Percentiles rank a stretch among this genome's conserved stretches.
Conservation (phyloP, 2,797 vertebrate species). For the Alectoris magna region DNA sequence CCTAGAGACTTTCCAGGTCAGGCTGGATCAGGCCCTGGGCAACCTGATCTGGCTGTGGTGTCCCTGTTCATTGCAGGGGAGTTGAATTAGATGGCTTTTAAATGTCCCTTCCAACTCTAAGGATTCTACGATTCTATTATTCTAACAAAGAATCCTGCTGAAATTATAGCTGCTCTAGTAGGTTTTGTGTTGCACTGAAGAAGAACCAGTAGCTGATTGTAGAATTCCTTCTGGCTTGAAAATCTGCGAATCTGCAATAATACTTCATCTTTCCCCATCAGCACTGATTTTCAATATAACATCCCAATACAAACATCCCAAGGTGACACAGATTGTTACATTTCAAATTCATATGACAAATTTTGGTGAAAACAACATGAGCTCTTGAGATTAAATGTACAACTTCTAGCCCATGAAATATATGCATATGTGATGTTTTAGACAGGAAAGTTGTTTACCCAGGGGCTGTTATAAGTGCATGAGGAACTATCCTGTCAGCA, state of each 20-base stretch:
- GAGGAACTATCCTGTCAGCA: conserved; percentile 34
- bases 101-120: no score
- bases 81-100: no score
- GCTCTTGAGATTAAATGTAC: background rate
- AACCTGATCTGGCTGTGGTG: no score
- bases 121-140: no score
- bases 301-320: conserved; percentile 18
- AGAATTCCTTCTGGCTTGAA: conserved; percentile 10
- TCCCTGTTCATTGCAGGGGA: no score
- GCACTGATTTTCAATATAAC: conserved; percentile 13
- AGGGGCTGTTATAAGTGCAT: conserved; percentile 29
- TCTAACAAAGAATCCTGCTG: background rate
- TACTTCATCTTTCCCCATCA: conserved; percentile 9
- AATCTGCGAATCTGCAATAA: background rate
- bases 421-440: conserved; percentile 54
- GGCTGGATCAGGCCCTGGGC: no score
- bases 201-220: background rate
- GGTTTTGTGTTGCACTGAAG: background rate
- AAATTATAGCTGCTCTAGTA: background rate
- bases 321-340: conserved; percentile 37
- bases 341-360: conserved; percentile 63
- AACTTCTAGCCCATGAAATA: conserved; percentile 43
- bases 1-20: no score
- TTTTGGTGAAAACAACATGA: conserved; percentile 52
- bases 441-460: conserved; percentile 49